Evolutionary conservation across 2,797 vertebrate species (phyloP).

Genomic region (Gymnocypris eckloni): DNA sequence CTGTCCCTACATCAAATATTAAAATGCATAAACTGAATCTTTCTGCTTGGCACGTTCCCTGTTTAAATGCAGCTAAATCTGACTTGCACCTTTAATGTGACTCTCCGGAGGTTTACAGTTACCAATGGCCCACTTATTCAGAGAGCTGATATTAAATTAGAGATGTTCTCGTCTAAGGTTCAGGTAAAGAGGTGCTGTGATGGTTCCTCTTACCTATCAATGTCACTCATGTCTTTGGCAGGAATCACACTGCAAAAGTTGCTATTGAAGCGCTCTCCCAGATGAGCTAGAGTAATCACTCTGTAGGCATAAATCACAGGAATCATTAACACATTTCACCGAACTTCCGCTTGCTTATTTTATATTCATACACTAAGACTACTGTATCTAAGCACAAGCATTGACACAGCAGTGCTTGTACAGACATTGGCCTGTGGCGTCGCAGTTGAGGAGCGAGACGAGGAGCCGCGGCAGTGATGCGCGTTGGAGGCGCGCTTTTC

Average conservation of each 20-base stretch:
- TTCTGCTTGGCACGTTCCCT: background rate
- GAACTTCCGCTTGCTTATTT: background rate
- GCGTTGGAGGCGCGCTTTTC: slow-evolving; percentile 21
- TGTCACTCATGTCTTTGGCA: background rate
- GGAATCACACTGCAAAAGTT: no score
- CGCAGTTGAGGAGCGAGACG: background rate
- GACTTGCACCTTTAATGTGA: slow-evolving; percentile 2
- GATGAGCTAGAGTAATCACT: background rate
- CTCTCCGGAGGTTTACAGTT: slow-evolving; percentile 5
- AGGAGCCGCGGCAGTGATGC: background rate
- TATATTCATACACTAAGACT: no score
- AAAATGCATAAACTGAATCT: background rate
- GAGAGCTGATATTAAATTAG: slow-evolving; percentile 25
- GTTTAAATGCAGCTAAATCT: background rate
- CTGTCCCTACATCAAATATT: background rate
- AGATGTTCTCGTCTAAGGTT: slow-evolving; percentile 20
- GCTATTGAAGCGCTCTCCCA: background rate
- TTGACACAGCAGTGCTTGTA: no score
- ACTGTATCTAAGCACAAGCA: background rate
- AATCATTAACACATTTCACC: background rate
- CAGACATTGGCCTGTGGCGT: background rate
- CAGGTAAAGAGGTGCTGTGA: slow-evolving; percentile 10
- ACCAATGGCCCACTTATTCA: slow-evolving; percentile 5
- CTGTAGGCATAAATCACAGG: background rate
- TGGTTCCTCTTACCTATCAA: slow-evolving; percentile 15